These are phyloP conservation scores for Brachyhypopomus gauderio DNA, from an alignment of 2,113 vertebrate species.

Conservation along the genomic window DNA sequence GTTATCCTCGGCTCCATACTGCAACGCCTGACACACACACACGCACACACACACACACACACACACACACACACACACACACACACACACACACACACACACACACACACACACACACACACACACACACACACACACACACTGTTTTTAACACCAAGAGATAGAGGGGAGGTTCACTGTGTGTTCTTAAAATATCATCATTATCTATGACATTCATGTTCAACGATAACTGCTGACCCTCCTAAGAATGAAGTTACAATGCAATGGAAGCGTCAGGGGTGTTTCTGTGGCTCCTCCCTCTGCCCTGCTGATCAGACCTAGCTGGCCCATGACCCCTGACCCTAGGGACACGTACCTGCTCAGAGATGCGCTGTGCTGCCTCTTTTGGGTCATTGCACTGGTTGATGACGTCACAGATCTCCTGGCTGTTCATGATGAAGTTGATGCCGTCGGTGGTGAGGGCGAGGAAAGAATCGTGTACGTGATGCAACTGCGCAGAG, in stretches of 20 bases:
- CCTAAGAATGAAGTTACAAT: no score
- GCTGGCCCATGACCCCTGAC: no score
- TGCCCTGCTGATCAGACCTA: background rate
- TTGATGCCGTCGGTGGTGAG: constrained; percentile 97
- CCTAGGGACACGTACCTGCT: constrained; percentile 79
- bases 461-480: constrained; percentile 88
- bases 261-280: background rate
- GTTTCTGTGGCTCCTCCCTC: background rate
- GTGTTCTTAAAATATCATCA: no score
- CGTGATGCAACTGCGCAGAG: constrained; percentile 82
- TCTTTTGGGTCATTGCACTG: constrained; percentile 92
- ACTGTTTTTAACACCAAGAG: background rate
- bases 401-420: constrained; percentile 93
- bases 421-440: constrained; percentile 98
- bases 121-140: background rate
- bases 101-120: constrained; percentile 9
- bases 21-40: constrained; percentile 77
- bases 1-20: constrained; percentile 95
- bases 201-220: no score
- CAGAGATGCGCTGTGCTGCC: constrained; percentile 89
- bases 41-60: background rate
- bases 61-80: background rate
- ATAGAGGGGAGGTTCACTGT: no score
- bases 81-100: constrained; percentile 5
- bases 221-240: no score